Percentiles rank a stretch among this genome's conserved stretches.
Evolutionary conservation across 2,113 vertebrate genomes (phyloP).

Genomic region (Python bivittatus): DNA sequence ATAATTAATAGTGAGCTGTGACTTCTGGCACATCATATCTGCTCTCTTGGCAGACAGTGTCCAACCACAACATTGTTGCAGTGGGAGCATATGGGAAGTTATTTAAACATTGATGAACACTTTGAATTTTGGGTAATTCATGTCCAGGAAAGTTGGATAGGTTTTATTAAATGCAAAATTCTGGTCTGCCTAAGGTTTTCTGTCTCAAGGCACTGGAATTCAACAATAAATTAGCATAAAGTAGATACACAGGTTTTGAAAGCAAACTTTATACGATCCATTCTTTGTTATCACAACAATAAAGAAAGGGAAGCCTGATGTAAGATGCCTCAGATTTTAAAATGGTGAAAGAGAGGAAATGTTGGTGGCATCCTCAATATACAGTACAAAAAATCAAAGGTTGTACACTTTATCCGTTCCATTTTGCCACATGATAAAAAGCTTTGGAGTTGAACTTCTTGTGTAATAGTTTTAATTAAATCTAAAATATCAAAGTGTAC

Average conservation of each 20-base stretch:
- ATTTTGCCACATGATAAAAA: constrained; percentile 7
- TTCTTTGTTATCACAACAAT: not conserved
- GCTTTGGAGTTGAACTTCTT: constrained; percentile 1
- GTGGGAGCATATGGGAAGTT: not conserved
- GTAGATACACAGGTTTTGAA: not conserved
- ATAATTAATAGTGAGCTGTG: not conserved
- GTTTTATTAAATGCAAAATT: not conserved
- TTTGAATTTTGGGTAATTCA: not conserved
- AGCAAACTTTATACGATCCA: not conserved
- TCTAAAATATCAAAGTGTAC: constrained; percentile 13
- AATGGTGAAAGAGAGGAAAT: not conserved
- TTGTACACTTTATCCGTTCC: not conserved
- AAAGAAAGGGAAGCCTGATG: not conserved
- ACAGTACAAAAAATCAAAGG: not conserved
- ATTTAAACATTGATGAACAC: not conserved
- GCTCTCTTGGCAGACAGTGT: not conserved
- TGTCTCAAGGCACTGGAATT: constrained; percentile 4
- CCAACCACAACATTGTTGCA: not conserved
- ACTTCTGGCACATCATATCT: not conserved
- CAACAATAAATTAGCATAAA: constrained; percentile 2
- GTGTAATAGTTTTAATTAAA: constrained; percentile 12
- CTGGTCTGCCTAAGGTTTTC: not conserved
- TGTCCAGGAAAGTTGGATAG: not conserved
- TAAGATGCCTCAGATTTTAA: constrained; percentile 10
- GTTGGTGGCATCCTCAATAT: not conserved